These are phyloP conservation scores for Rhimphoctona megacephalus DNA, from an alignment of 2,888 invertebrate genomes.

Conservation along the genomic window DNA sequence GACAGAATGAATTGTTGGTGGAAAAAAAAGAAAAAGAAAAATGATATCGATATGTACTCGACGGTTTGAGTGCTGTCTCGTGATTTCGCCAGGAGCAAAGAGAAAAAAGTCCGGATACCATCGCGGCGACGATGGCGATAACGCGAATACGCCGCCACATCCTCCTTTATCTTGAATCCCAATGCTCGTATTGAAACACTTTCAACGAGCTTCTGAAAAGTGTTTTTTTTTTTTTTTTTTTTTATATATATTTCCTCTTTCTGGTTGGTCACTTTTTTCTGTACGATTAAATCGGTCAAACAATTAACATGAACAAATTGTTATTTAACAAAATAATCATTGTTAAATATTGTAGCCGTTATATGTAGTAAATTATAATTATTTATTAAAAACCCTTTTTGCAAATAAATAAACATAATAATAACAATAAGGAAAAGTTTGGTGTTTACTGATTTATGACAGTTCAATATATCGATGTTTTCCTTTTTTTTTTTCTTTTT, in stretches of 20 bases:
- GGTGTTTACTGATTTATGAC: background rate
- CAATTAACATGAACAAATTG: background rate
- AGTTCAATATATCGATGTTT: background rate
- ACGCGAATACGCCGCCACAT: conserved; percentile 59
- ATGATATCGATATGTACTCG: conserved; percentile 2
- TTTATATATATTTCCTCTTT: background rate
- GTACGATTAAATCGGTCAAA: background rate
- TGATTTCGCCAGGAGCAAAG: conserved; percentile 18
- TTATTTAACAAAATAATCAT: no score
- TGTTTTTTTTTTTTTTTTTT: conserved; percentile 3
- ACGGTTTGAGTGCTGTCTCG: conserved; percentile 18
- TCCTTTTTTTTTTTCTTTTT: background rate
- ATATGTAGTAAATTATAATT: no score
- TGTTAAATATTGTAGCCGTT: no score
- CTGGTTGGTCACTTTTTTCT: background rate
- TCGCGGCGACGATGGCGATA: conserved; percentile 38
- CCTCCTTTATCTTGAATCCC: conserved; percentile 55
- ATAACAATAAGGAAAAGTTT: background rate
- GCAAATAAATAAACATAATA: background rate
- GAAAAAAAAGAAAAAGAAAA: background rate
- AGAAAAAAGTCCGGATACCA: conserved; percentile 60
- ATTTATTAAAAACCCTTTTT: no score
- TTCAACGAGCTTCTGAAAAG: background rate
- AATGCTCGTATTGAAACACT: conserved; percentile 30
- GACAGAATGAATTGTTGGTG: background rate